Evolutionary conservation across 2,888 invertebrate genomes (phyloP), one percentile per base, ranked within the genome.

Genomic region (Hypselothyrea guttata): DNA sequence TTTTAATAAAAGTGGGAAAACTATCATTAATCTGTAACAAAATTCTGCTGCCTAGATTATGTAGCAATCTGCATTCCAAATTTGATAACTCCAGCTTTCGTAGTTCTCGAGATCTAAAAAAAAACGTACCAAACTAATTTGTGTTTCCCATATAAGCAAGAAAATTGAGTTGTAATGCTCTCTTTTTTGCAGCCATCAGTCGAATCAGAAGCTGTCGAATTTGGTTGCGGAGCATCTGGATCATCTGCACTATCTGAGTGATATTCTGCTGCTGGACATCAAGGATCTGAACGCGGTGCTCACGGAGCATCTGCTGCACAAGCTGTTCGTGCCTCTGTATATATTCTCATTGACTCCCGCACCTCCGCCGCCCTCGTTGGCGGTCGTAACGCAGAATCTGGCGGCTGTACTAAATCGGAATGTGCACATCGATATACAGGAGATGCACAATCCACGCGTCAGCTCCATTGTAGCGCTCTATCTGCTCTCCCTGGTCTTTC

Each of bases 221-320:
- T 91, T 99, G 67, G 98, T 99, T 1, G 98, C 98, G 0, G 98
- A 98, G 90, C 98, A 99, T 90, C 91, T 99, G 71, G 99, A 99
- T 90, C 98, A 99, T 89, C 92, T 99, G 9, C 98, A 99, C 90
- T 99, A 99, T 89, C 92, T 99, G 54, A 99, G 98, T 88, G 99
- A 99, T 88, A 99, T 99, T 78, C 92, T 99, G 13, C 94, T 96
- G 86, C 92, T 99, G 55, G 94, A 97, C 88, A 98, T 98, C 77
- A 94, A 95, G 47, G 96, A 97, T 86, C 91, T 99, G 51, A 99
- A 98, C 90, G 95, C 96, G 82, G 97, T 98, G 41, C 91, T 99
- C 52, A 96, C 97, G 0, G 97, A 98, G 88, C 98, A 99, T 90
- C 91, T 99, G 59, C 91, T 99, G 68, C 96, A 98, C 90, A 95